Percentiles rank a stretch among this genome's conserved stretches.
phyloP scores from a whole-genome alignment of 2,113 vertebrate genomes.

The Tychaedon coryphoeus region DNA sequence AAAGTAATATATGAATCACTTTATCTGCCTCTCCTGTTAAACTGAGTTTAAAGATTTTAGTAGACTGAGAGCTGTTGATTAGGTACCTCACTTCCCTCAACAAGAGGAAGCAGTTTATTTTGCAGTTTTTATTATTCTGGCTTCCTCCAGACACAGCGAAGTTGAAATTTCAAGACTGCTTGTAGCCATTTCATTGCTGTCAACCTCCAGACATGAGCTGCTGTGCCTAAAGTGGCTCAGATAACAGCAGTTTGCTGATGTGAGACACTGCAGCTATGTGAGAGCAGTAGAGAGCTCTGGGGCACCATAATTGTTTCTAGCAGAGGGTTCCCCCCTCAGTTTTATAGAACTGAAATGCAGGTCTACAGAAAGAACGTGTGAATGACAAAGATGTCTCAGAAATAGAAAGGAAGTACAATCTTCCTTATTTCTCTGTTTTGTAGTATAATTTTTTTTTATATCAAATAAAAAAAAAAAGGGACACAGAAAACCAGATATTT shows the following conservation, averaged over 20 bases:
- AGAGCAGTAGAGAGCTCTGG: neutral
- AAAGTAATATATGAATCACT: neutral
- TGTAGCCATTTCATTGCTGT: neutral
- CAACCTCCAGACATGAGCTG: neutral
- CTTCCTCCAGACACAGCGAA: neutral
- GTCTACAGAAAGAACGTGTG: neutral
- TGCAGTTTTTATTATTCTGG: neutral
- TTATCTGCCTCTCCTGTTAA: neutral
- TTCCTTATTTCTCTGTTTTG: neutral
- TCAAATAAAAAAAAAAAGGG: neutral
- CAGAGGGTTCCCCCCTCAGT: rapidly evolving
- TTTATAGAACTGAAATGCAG: neutral
- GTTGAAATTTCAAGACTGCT: neutral
- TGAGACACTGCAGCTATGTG: neutral
- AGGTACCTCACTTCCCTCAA: neutral
- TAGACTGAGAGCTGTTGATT: neutral
- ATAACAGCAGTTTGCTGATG: neutral
- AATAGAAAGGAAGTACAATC: neutral
- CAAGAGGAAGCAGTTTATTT: neutral
- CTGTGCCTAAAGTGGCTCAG: neutral
- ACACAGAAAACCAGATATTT: neutral
- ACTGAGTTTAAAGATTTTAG: neutral
- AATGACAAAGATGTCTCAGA: neutral
- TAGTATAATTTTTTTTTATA: neutral
- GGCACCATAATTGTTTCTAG: neutral